phyloP scores from a whole-genome alignment of 2,797 vertebrate species.

The Carapus acus region DNA sequence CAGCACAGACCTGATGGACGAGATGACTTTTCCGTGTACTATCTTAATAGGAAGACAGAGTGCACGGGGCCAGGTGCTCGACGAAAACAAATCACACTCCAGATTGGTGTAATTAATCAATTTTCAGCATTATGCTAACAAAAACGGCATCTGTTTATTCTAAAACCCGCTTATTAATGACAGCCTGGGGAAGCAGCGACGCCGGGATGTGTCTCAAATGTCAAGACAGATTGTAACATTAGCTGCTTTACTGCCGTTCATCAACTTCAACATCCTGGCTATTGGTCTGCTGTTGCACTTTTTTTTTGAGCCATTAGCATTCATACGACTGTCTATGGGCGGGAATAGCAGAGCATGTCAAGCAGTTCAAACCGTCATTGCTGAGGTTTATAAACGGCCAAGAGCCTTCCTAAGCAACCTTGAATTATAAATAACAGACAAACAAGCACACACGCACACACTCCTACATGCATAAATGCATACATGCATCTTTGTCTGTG shows the following conservation, averaged over 20 bases:
- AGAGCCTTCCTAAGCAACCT: constrained; percentile 37
- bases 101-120: constrained; percentile 46
- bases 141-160: constrained; percentile 53
- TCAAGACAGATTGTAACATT: constrained; percentile 36
- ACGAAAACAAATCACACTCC: constrained; percentile 44
- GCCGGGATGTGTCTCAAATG: constrained; percentile 39
- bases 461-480: not conserved
- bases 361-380: constrained; percentile 51
- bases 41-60: constrained; percentile 32
- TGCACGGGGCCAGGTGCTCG: constrained; percentile 9
- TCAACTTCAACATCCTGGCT: constrained; percentile 51
- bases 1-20: constrained; percentile 52
- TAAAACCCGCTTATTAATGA: constrained; percentile 47
- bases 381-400: constrained; percentile 49
- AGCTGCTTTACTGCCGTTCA: constrained; percentile 36
- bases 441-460: not conserved
- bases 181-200: constrained; percentile 15
- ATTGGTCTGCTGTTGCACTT: constrained; percentile 26
- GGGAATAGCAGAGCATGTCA: constrained; percentile 35
- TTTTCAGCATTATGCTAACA: constrained; percentile 46
- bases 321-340: constrained; percentile 41
- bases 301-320: constrained; percentile 43
- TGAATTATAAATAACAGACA: constrained; percentile 42
- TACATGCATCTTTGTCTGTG: not conserved
- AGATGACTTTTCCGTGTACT: constrained; percentile 51